Evolutionary conservation across 2,797 vertebrate genomes (phyloP).

Genomic region (Sandelia bainsii): DNA sequence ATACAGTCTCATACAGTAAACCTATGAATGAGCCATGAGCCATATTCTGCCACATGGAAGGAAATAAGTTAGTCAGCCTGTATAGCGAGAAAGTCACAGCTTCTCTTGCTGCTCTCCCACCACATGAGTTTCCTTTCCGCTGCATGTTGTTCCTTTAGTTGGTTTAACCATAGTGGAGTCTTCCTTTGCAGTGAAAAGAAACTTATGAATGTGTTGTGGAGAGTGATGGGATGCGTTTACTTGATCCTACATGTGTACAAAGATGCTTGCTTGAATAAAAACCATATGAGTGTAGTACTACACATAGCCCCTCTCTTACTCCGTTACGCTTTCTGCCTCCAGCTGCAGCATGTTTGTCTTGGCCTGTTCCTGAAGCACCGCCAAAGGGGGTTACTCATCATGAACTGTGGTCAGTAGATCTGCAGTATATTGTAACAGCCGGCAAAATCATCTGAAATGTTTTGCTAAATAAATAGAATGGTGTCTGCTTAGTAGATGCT

Average conservation of each 20-base stretch:
- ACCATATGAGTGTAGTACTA: constrained; percentile 58
- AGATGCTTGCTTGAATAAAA: constrained; percentile 63
- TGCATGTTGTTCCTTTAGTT: constrained; percentile 47
- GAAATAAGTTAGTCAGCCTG: constrained; percentile 58
- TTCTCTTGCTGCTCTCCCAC: constrained; percentile 52
- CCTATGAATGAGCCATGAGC: constrained; percentile 54
- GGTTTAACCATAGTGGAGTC: constrained; percentile 48
- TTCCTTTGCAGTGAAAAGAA: constrained; percentile 67
- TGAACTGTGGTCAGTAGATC: constrained; percentile 22
- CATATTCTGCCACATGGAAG: constrained; percentile 53
- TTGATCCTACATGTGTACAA: constrained; percentile 52
- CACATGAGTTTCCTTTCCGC: constrained; percentile 69
- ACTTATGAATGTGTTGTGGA: constrained; percentile 39
- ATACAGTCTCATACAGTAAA: constrained; percentile 40
- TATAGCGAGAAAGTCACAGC: constrained; percentile 65
- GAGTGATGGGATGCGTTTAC: constrained; percentile 49
- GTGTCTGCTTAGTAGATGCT: background rate
- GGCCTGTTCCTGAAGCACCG: constrained; percentile 54
- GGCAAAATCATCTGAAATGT: background rate
- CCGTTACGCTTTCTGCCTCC: constrained; percentile 49
- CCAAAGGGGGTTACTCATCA: constrained; percentile 20
- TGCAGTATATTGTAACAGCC: constrained; percentile 6
- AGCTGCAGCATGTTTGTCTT: constrained; percentile 79
- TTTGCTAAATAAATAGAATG: constrained; percentile 5
- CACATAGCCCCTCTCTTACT: background rate